These are phyloP conservation scores for Gymnopithys bicolor DNA, from an alignment of 2,797 vertebrate species.

Conservation along the genomic window DNA sequence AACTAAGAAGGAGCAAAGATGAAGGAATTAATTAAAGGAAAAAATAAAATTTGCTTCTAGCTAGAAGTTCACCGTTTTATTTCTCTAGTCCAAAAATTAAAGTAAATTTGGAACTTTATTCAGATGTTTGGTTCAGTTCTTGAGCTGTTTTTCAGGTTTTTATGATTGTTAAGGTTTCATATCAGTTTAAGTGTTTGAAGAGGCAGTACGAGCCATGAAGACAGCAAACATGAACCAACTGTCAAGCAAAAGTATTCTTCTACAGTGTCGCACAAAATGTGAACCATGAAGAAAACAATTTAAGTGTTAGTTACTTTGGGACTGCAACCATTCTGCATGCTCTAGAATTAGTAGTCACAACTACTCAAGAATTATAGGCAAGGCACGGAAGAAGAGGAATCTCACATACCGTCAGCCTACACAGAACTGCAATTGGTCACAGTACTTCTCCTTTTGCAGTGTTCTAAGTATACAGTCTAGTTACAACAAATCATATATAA, in stretches of 20 bases:
- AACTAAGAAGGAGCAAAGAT: background rate
- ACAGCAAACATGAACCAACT: background rate
- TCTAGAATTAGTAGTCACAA: background rate
- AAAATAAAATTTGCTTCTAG: background rate
- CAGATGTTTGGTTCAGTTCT: background rate
- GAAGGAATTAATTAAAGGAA: background rate
- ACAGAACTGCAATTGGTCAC: background rate
- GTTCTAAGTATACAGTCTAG: fast-evolving
- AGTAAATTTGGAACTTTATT: background rate
- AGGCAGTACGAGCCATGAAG: background rate
- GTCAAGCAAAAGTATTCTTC: background rate
- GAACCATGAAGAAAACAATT: background rate
- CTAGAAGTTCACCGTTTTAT: background rate
- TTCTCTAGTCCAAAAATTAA: background rate
- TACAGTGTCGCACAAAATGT: background rate
- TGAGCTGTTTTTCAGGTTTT: background rate
- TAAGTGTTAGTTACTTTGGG: background rate
- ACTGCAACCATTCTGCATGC: background rate
- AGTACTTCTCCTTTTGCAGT: background rate
- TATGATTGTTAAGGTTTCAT: background rate
- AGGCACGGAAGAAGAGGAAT: background rate
- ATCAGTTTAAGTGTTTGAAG: background rate
- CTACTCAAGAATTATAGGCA: background rate
- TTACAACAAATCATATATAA: background rate
- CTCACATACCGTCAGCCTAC: background rate